Base-by-base conservation (phyloP, 2,797 vertebrate genomes). In the Liasis olivaceus region DNA sequence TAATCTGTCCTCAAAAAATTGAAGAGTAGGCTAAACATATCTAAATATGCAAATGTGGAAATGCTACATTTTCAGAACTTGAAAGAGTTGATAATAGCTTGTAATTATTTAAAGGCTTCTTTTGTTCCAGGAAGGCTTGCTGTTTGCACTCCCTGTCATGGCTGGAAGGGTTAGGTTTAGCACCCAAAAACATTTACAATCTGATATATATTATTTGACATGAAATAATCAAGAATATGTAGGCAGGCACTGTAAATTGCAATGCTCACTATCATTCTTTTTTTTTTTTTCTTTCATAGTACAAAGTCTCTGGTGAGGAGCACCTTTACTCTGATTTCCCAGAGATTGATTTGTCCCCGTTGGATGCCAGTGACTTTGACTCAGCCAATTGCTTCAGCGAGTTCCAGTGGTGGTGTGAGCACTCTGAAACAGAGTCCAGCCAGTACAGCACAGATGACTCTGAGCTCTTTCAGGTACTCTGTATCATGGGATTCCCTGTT, bases 311-410 rank as follows among this genome's bases (percentile, higher is more conserved):
- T 93, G 98, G 97, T 62, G 99, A 99, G 88, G 99, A 99, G 97
- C 99, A 98, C 58, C 97, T 99, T 96, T 99, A 99, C 92, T 98
- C 98, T 0, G 99, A 99, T 96, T 99, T 99, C 96, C 98, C 99
- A 0, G 99, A 99, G 98, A 99, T 99, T 36, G 99, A 99, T 98
- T 98, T 99, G 89, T 99, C 99, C 93, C 99, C 99, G 98, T 98
- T 99, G 98, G 99, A 99, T 84, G 96, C 98, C 97, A 97, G 98
- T 0, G 99, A 99, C 97, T 99, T 99, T 4, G 99, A 99, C 98
- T 98, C 99, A 0, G 98, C 98, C 94, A 97, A 98, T 97, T 99
- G 98, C 97, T 99, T 99, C 94, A 98, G 98, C 28, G 99, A 99
- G 97, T 98, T 99, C 94, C 99, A 98, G 95, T 99, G 99, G 99